Base-by-base conservation (phyloP, 35 echinoderm and acorn worm genomes). In the Eucidaris tribuloides region DNA sequence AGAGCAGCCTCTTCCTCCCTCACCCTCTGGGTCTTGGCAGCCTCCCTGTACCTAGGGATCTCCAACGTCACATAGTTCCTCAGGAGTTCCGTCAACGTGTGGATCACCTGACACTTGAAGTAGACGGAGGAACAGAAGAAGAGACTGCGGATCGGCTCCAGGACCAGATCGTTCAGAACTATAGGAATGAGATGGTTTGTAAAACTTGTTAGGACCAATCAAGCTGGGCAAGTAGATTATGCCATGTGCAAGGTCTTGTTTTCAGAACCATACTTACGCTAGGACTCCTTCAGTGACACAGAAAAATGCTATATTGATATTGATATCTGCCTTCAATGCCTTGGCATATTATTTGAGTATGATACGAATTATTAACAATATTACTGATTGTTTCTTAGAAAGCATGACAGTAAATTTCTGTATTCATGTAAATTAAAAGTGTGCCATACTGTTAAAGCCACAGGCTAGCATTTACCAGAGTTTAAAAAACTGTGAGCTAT, bases 71-170 rank as follows among this genome's bases (percentile, higher is more conserved):
- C 78, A 80, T 86, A 99, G 72, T 99, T 90, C 46, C 84, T 68
- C 63, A 99, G 87, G n/a, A 99, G 79, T 71, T 89, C 65, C 19
- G 96, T 99, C 7, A 93, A 72, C 5, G 82, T 81, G 57, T 80
- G 84, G n/a, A 93, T 71, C 39, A 99, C 20, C 65, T 99, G 96
- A 57, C 96, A 99, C 52, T 99, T 93, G 76, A 92, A 99, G 63
- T 77, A 99, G 29, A 93, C 78, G 0, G 96, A 93, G 20, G 96
- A 99, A 71, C 86, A 87, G 62, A 99, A 99, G 87, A 99, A 99
- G 18, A 93, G 79, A 9, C 58, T 90, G 5, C 90, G 65, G 23
- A 93, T 62, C 1, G 96, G 96, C 65, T 99, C 96, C 3, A 93
- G 66, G 65, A 99, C 42, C n/a, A 99, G 76, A 72, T 93, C 96